phyloP scores from a whole-genome alignment of 2,888 invertebrate species.

The Cristatella mucedo region DNA sequence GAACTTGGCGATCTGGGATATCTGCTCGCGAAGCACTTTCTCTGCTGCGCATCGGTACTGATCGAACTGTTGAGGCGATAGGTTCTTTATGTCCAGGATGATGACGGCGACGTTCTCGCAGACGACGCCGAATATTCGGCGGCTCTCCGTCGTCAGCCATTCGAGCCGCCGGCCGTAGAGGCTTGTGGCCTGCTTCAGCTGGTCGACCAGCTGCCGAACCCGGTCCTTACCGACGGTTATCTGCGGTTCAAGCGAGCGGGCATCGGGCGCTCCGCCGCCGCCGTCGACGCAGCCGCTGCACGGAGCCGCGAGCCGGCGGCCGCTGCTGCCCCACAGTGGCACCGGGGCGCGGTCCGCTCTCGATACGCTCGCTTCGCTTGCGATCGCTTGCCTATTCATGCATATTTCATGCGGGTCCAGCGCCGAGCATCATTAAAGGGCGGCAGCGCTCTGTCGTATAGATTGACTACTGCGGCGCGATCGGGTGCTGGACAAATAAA shows the following conservation, averaged over 20 bases:
- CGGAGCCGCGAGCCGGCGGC: slow-evolving; percentile 9
- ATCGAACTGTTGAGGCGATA: slow-evolving; percentile 33
- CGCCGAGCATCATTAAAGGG: too few species aligned
- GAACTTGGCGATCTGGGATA: slow-evolving; percentile 30
- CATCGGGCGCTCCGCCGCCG: neutral
- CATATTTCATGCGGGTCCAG: too few species aligned
- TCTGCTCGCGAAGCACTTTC: slow-evolving; percentile 31
- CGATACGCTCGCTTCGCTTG: too few species aligned
- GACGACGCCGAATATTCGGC: slow-evolving; percentile 35
- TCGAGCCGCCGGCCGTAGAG: slow-evolving; percentile 31
- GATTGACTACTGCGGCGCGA: too few species aligned
- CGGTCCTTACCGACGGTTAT: slow-evolving; percentile 26
- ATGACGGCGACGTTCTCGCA: slow-evolving; percentile 30
- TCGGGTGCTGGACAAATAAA: too few species aligned
- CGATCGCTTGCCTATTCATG: too few species aligned
- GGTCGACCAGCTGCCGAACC: slow-evolving; percentile 23
- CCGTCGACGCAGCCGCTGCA: slow-evolving; percentile 6
- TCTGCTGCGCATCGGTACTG: slow-evolving; percentile 30
- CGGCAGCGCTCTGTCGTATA: too few species aligned
- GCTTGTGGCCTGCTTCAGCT: slow-evolving; percentile 24
- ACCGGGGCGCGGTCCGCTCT: too few species aligned
- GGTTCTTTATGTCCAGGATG: slow-evolving; percentile 28
- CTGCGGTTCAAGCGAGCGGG: slow-evolving; percentile 16
- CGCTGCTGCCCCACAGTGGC: slow-evolving; percentile 5
- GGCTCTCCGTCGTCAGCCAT: slow-evolving; percentile 36